Evolutionary conservation across 2,113 vertebrate genomes (phyloP), one percentile per base, ranked within the genome.

Genomic region (Pomatorhinus ruficollis): DNA sequence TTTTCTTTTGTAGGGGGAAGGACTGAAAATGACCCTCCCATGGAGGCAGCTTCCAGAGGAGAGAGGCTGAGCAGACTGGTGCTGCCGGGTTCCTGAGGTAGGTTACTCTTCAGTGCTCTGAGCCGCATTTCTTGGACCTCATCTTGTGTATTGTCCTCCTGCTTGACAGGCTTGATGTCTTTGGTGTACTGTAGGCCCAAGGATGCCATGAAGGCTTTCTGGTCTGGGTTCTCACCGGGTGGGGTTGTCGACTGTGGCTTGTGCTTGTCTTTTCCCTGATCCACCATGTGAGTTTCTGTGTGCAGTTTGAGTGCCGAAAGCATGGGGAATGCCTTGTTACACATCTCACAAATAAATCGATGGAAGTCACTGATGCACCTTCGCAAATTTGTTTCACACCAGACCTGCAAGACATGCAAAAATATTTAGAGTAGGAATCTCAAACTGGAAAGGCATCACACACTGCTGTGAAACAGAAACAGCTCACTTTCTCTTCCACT

Each of bases 311-410:
- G 98, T 0, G 99, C 99, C 0, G 98, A 98, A 40, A 97, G 98
- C 92, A 99, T 99, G 49, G 99, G 99, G 95, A 99, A 99, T 6
- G 99, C 99, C 93, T 99, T 99, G 97, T 99, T 99, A 70, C 99
- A 99, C 12, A 96, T 88, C 53, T 99, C 99, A 0, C 99, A 99
- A 84, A 99, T 89, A 24, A 99, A 99, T 9, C 98, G 98, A 85
- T 99, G 99, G 89, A 99, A 99, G 96, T 99, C 99, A 28, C 99
- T 99, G 95, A 98, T 98, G 90, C 99, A 99, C 96, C 99, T 98
- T 15, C 99, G 98, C 30, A 99, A 97, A 97, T 99, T 99, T 0
- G 98, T 99, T 96, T 99, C 99, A 53, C 99, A 99, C 99, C 99
- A 99, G 54, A 99, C 98, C 99, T 99, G 97, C 3, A n/a, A 17